phyloP scores from a whole-genome alignment of 2,113 vertebrate species.

The Charina bottae region DNA sequence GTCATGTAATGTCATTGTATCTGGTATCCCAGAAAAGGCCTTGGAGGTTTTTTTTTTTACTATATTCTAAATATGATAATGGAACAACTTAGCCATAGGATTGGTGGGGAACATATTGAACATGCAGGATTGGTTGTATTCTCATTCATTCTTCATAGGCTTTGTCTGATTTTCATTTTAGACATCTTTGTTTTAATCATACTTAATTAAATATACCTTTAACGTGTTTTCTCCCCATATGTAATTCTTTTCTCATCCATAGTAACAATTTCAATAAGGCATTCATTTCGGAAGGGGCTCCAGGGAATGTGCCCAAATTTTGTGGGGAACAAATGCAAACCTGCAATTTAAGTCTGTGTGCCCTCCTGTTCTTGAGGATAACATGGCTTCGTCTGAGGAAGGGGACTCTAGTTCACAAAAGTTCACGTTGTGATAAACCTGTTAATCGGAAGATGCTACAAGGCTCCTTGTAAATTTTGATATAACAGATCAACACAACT shows the following conservation, averaged over 20 bases:
- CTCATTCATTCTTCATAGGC: conserved; percentile 21
- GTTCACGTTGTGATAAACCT: not conserved
- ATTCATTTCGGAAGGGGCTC: not conserved
- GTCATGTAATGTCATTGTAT: not conserved
- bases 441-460: not conserved
- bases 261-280: not conserved
- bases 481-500: no score
- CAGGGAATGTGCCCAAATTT: not conserved
- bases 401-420: not conserved
- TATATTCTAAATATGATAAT: not conserved
- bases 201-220: not conserved
- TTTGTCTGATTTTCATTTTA: conserved; percentile 30
- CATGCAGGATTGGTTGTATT: conserved; percentile 33
- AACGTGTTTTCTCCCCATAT: not conserved
- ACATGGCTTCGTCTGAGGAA: not conserved
- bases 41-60: fast-evolving
- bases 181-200: not conserved
- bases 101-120: not conserved
- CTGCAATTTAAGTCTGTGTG: not conserved
- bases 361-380: not conserved
- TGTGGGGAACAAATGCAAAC: not conserved
- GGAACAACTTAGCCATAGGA: not conserved
- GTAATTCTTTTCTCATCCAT: not conserved
- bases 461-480: not conserved
- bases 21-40: not conserved